Percentiles rank a stretch among this genome's conserved stretches.
Conservation (phyloP, 2,888 invertebrate species). For the Hymenopus coronatus region DNA sequence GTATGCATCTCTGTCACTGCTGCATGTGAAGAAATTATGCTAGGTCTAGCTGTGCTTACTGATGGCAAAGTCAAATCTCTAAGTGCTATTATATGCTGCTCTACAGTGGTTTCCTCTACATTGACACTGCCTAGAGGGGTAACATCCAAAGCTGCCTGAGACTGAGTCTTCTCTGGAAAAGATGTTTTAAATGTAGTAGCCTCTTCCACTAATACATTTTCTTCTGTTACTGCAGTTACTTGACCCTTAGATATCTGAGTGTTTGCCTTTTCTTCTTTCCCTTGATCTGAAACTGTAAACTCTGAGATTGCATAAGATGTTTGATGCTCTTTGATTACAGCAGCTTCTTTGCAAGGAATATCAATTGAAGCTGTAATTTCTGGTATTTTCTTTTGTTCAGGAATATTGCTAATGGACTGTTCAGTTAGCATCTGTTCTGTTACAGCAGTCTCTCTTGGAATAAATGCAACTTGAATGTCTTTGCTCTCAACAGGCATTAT, state of each 20-base stretch:
- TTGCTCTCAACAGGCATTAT: background rate
- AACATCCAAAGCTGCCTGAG: background rate
- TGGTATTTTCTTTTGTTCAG: background rate
- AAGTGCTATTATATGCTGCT: background rate
- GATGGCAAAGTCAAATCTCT: background rate
- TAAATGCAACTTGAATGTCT: conserved; percentile 12
- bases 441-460: conserved; percentile 19
- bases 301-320: background rate
- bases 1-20: conserved; percentile 14
- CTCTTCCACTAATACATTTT: background rate
- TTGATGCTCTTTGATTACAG: background rate
- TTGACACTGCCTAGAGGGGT: background rate
- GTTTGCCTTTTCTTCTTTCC: background rate
- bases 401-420: conserved; percentile 8
- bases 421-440: conserved; percentile 10
- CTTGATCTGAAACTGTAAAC: background rate
- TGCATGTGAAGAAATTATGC: conserved; percentile 7
- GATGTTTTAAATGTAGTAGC: background rate
- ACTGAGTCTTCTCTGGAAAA: background rate
- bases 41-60: background rate
- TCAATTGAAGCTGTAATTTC: background rate
- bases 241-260: background rate
- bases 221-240: background rate
- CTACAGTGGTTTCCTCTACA: background rate
- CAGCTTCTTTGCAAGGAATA: background rate